These are phyloP conservation scores for Odontocerum albicorne DNA, from an alignment of 2,888 invertebrate genomes.

Conservation along the genomic window DNA sequence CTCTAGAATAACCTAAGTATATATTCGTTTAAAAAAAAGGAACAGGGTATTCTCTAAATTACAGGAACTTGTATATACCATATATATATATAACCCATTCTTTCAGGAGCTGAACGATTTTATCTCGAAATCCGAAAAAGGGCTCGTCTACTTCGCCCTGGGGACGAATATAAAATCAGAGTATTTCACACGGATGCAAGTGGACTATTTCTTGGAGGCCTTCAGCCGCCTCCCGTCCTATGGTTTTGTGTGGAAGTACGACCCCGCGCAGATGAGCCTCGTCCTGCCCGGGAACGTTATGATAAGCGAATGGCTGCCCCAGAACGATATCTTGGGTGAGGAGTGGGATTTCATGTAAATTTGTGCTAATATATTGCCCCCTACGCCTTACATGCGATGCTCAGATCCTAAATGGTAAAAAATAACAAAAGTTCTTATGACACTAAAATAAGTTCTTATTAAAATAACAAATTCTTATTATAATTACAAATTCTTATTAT, in stretches of 20 bases:
- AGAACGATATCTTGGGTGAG: slow-evolving; percentile 48
- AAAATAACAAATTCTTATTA: too few relatives aligned
- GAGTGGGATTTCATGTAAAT: slow-evolving; percentile 26
- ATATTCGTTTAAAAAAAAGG: too few relatives aligned
- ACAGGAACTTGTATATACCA: too few relatives aligned
- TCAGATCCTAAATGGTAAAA: too few relatives aligned
- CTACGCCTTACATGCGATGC: too few relatives aligned
- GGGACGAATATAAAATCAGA: slow-evolving; percentile 35
- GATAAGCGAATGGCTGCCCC: slow-evolving; percentile 51
- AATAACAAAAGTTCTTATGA: too few relatives aligned
- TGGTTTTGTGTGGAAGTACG: slow-evolving; percentile 33
- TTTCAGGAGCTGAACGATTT: slow-evolving; percentile 29
- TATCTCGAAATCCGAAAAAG: slow-evolving; percentile 19
- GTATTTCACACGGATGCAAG: slow-evolving; percentile 23
- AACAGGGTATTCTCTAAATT: too few relatives aligned
- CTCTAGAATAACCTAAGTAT: too few relatives aligned
- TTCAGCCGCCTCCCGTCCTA: slow-evolving; percentile 28
- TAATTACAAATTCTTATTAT: too few relatives aligned
- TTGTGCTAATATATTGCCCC: slow-evolving; percentile 23
- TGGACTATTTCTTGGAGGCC: slow-evolving; percentile 29
- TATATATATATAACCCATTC: too few relatives aligned
- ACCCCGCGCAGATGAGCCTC: slow-evolving; percentile 24
- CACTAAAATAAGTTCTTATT: too few relatives aligned
- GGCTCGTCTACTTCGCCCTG: slow-evolving; percentile 32
- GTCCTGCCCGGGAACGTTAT: slow-evolving; percentile 45